phyloP scores from a whole-genome alignment of 2,113 vertebrate species.

The Nothoprocta perdicaria region DNA sequence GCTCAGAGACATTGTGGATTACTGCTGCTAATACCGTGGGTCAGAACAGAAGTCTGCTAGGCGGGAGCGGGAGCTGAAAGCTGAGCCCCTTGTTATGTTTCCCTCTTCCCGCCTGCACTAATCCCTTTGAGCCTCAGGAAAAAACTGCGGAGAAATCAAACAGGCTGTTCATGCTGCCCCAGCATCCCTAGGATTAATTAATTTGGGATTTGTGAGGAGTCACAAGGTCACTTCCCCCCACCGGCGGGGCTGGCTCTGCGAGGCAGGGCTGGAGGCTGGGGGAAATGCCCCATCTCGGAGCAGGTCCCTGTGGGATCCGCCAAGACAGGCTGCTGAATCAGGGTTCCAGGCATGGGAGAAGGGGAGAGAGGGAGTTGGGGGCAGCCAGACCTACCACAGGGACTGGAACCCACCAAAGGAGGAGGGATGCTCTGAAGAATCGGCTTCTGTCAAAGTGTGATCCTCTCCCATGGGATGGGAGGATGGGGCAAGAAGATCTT shows the following conservation, averaged over 20 bases:
- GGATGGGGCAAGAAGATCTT: neutral
- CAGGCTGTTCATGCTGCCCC: conserved; percentile 70
- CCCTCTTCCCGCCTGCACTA: conserved; percentile 76
- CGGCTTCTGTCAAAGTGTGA: neutral
- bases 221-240: conserved; percentile 69
- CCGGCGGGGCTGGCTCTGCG: neutral
- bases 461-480: neutral
- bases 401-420: neutral
- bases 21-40: conserved; percentile 72
- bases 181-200: conserved; percentile 80
- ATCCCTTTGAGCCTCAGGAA: conserved; percentile 79
- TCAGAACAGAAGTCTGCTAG: conserved; percentile 78
- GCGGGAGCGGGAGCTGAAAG: conserved; percentile 77
- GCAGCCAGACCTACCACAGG: too few species aligned
- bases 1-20: conserved; percentile 66
- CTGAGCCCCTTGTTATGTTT: conserved; percentile 79
- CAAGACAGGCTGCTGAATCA: neutral
- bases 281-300: neutral
- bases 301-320: neutral
- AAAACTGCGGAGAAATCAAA: conserved; percentile 75
- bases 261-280: neutral
- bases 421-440: neutral
- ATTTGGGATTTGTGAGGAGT: conserved; percentile 82
- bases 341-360: neutral
- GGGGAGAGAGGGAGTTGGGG: accelerated